Conservation (phyloP, 1,140 invertebrate species). For the Teleogryllus occipitalis region DNA sequence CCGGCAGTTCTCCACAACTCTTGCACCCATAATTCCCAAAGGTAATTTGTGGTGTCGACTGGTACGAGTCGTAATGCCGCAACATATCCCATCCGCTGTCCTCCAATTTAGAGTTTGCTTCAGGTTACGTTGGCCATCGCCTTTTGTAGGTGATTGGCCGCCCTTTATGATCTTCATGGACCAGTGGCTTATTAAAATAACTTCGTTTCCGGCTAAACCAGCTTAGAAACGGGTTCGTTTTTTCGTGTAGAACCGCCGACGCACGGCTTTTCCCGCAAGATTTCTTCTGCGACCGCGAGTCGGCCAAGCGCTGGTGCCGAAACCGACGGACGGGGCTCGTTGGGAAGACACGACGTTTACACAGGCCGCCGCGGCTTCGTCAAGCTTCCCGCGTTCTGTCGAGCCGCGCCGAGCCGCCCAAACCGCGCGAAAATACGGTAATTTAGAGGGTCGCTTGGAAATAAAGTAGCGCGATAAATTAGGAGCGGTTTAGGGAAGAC, state of each 20-base stretch:
- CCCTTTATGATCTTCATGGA: not conserved
- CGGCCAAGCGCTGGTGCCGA: too few relatives aligned
- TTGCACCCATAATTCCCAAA: too few relatives aligned
- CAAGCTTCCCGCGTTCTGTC: not conserved
- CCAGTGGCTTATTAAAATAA: constrained; percentile 5
- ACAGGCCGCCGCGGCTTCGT: not conserved
- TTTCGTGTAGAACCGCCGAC: not conserved
- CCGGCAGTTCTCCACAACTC: too few relatives aligned
- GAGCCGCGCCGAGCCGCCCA: not conserved
- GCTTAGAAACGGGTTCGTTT: not conserved
- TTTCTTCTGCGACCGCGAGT: too few relatives aligned
- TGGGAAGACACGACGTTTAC: too few relatives aligned
- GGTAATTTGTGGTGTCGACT: too few relatives aligned
- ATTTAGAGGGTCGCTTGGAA: not conserved
- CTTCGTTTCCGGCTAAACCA: not conserved
- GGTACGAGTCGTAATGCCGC: too few relatives aligned
- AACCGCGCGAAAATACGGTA: not conserved
- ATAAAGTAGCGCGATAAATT: not conserved
- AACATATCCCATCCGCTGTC: too few relatives aligned
- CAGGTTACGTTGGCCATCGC: not conserved
- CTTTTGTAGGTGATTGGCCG: not conserved
- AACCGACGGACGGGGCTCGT: too few relatives aligned
- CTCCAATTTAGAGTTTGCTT: not conserved
- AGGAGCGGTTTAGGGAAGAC: not conserved
- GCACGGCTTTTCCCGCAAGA: too few relatives aligned